Evolutionary conservation across 2,888 invertebrate species (phyloP).

Genomic region (Patella ulyssiponensis): DNA sequence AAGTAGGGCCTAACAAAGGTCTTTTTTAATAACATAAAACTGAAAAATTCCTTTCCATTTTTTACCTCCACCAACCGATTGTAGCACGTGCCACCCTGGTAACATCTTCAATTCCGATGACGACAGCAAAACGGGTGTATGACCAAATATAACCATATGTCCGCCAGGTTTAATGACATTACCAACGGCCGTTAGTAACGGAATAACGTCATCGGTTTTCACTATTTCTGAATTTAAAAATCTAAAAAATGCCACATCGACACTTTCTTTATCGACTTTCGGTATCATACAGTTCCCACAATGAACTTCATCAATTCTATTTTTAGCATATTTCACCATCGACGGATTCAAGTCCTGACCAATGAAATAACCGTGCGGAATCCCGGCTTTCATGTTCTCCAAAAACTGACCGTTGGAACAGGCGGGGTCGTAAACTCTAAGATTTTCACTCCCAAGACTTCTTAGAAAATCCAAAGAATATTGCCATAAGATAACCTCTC

Average conservation of each 20-base stretch:
- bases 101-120: constrained; percentile 40
- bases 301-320: constrained; percentile 51
- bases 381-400: constrained; percentile 43
- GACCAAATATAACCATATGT: constrained; percentile 48
- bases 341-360: constrained; percentile 53
- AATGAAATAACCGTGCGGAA: constrained; percentile 49
- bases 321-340: constrained; percentile 47
- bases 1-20: not conserved
- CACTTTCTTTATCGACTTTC: constrained; percentile 43
- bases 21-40: constrained; percentile 44
- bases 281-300: constrained; percentile 50
- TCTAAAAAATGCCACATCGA: constrained; percentile 46
- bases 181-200: constrained; percentile 42
- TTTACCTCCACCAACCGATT: constrained; percentile 45
- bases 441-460: constrained; percentile 28
- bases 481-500: constrained; percentile 49
- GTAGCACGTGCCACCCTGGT: constrained; percentile 33
- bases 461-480: constrained; percentile 44
- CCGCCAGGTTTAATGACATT: constrained; percentile 47
- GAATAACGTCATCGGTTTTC: constrained; percentile 41
- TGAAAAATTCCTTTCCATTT: constrained; percentile 52
- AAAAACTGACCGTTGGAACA: constrained; percentile 54
- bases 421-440: constrained; percentile 48
- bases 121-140: constrained; percentile 50
- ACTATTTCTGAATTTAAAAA: constrained; percentile 54